These are phyloP conservation scores for Cartodere bifasciata DNA, from an alignment of 2,888 invertebrate species.

Conservation along the genomic window DNA sequence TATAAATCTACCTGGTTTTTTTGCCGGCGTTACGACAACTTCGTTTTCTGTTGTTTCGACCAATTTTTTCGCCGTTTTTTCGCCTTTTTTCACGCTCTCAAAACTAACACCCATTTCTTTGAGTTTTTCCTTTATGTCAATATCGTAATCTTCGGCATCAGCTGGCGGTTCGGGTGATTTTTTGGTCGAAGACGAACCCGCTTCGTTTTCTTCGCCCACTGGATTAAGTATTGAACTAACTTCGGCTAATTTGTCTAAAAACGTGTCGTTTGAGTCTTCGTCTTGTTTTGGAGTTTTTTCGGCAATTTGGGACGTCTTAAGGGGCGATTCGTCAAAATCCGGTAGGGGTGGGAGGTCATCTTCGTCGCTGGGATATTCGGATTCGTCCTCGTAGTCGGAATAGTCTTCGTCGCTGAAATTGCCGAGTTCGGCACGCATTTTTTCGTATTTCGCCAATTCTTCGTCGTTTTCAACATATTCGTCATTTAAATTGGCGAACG, in stretches of 20 bases:
- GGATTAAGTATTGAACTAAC: conserved; percentile 19
- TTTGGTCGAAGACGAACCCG: conserved; percentile 9
- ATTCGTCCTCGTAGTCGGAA: too few relatives aligned
- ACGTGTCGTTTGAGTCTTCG: conserved; percentile 31
- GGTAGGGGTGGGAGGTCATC: too few relatives aligned
- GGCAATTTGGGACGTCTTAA: too few relatives aligned
- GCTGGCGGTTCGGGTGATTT: conserved; percentile 18
- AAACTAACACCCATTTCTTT: conserved; percentile 47
- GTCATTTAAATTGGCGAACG: too few relatives aligned
- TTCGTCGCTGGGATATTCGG: too few relatives aligned
- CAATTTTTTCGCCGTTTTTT: conserved; percentile 30
- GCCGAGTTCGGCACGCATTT: too few relatives aligned
- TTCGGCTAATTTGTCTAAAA: conserved; percentile 29
- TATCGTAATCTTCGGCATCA: conserved; percentile 36
- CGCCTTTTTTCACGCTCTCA: conserved; percentile 35
- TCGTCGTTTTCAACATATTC: too few relatives aligned
- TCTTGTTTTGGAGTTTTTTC: conserved; percentile 20
- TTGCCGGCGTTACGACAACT: conserved; percentile 62
- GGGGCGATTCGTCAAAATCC: too few relatives aligned
- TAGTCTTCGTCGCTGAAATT: too few relatives aligned
- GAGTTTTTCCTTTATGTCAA: conserved; percentile 47
- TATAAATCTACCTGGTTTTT: conserved; percentile 25
- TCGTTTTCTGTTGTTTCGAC: conserved; percentile 51
- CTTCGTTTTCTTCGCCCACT: conserved; percentile 5
- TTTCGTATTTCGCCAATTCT: too few relatives aligned